phyloP scores from a whole-genome alignment of 2,797 vertebrate species.

The Danio aesculapii region DNA sequence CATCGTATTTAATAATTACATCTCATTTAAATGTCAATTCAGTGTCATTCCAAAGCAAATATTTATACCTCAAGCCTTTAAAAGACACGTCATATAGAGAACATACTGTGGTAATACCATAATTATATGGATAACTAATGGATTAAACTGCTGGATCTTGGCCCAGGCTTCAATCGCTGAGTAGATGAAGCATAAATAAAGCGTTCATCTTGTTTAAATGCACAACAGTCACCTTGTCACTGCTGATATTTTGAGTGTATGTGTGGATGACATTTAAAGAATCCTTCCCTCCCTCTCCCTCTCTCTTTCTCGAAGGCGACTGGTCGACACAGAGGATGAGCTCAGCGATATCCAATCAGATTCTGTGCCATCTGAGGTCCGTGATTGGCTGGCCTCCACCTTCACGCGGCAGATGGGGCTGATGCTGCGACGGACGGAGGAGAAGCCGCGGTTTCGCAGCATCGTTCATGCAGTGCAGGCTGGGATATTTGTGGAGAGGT shows the following conservation, averaged over 20 bases:
- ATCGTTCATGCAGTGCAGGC: constrained; percentile 98
- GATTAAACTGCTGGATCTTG: neutral
- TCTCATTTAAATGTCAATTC: neutral
- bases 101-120: constrained; percentile 33
- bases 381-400: constrained; percentile 97
- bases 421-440: constrained; percentile 93
- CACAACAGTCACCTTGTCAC: neutral
- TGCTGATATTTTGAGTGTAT: neutral
- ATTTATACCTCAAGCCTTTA: neutral
- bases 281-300: neutral
- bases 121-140: constrained; percentile 33
- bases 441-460: constrained; percentile 95
- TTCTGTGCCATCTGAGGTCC: constrained; percentile 95
- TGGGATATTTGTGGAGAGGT: constrained; percentile 98
- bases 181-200: constrained; percentile 11
- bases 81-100: constrained; percentile 5
- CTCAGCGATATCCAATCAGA: constrained; percentile 97
- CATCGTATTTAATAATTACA: no score
- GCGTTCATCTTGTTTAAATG: neutral
- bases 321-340: constrained; percentile 97
- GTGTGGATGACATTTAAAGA: neutral
- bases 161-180: neutral
- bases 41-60: neutral
- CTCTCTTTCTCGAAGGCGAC: constrained; percentile 77
- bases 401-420: constrained; percentile 98